Conservation (phyloP, 2,888 invertebrate species). For the Axea sp. region DNA sequence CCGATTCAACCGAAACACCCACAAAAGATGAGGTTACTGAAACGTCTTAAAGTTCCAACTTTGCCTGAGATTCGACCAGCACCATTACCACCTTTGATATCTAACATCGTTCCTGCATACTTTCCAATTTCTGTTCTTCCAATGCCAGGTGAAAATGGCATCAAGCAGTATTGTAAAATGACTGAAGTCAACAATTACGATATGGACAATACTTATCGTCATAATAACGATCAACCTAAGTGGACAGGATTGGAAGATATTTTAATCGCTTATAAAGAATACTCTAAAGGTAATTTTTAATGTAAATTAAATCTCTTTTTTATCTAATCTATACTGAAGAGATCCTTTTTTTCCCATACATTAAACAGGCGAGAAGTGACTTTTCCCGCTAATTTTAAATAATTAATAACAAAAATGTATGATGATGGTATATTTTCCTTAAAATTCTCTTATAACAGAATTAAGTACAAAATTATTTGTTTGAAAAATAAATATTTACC, state of each 20-base stretch:
- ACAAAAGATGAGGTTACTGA: slow-evolving; percentile 75
- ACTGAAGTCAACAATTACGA: slow-evolving; percentile 67
- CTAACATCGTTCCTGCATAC: slow-evolving; percentile 70
- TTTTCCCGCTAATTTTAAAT: too few relatives aligned
- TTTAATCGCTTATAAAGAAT: slow-evolving; percentile 75
- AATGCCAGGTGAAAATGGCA: slow-evolving; percentile 73
- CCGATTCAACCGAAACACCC: slow-evolving; percentile 70
- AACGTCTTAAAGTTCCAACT: slow-evolving; percentile 71
- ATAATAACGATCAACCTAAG: slow-evolving; percentile 67
- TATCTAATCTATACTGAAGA: too few relatives aligned
- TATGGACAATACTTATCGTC: slow-evolving; percentile 51
- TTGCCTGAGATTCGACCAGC: slow-evolving; percentile 69
- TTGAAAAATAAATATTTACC: too few relatives aligned
- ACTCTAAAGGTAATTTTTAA: slow-evolving; percentile 73
- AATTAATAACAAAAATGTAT: background rate
- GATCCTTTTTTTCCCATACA: too few relatives aligned
- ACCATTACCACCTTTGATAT: slow-evolving; percentile 73
- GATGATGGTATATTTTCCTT: too few relatives aligned
- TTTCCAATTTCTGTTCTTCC: slow-evolving; percentile 68
- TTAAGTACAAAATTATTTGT: too few relatives aligned
- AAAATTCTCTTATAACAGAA: too few relatives aligned
- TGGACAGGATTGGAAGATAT: slow-evolving; percentile 78
- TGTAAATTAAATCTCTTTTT: slow-evolving; percentile 1
- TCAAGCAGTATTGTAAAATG: slow-evolving; percentile 71
- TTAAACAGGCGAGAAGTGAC: too few relatives aligned